Base-by-base conservation (phyloP, 2,888 invertebrate genomes). In the Hetaerina titia region DNA sequence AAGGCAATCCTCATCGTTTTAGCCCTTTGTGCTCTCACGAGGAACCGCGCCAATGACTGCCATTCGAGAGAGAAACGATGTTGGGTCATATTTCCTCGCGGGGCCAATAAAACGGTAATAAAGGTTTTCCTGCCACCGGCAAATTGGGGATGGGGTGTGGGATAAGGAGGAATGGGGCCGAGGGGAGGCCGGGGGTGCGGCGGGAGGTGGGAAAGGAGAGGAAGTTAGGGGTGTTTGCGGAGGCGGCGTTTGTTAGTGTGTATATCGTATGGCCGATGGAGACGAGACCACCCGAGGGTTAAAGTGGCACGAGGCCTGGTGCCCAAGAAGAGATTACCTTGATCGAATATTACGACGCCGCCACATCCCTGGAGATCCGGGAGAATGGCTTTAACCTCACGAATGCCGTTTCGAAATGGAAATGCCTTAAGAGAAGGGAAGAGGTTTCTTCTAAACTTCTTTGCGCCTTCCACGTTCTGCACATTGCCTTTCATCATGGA, bases 91-190 rank as follows among this genome's bases (percentile, higher is more conserved):
- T 89, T 58, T 89, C 89, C 89, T 69, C 92, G n/a, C 92, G 69
- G 92, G 56, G 92, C 92, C 92, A 92, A 92, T 92, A 92, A 92
- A 92, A 92, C 92, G 74, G 92, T 92, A 92, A 92, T 92, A 92
- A 92, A 92, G 92, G 92, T 60, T 90, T 90, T 64, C 90, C 90
- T 92, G 92, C 92, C 92, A 92, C 92, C 69, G 92, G 92, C 92
- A 92, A 69, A 92, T n/a, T 69, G 92, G 92, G 64, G 90, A 58
- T n/a, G 64, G 90, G 63, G 81, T 81, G 81, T 81, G 81, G n/a
- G 81, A 56, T n/a, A 89, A n/a, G 60, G 63, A 31, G 90, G 63
- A 25, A 63, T 13, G 13, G 45, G 88, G 15, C 31, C 22, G 45
- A 88, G 58, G 89, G 5, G n/a, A 25, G 60, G 90, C 22, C 15